Conservation (phyloP, 2,797 vertebrate genomes). For the Helarctos malayanus region DNA sequence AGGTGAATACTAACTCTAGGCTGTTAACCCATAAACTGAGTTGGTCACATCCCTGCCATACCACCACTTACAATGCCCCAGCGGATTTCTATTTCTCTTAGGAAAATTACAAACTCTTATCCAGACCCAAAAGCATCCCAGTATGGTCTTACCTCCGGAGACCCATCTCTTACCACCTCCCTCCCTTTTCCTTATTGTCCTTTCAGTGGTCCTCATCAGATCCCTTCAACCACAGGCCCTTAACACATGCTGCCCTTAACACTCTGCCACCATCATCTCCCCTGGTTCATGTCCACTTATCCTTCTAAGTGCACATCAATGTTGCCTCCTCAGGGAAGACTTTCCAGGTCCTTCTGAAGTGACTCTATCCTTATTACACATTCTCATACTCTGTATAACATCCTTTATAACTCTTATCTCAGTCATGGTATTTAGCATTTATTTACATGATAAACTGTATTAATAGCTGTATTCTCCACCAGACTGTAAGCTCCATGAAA, state of each 20-base stretch:
- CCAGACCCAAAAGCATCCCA: background rate
- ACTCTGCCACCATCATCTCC: fast-evolving
- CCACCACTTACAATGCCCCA: background rate
- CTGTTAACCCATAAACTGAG: too few relatives aligned
- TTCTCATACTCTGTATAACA: background rate
- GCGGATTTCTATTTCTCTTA: background rate
- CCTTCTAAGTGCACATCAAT: background rate
- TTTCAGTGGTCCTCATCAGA: background rate
- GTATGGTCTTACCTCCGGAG: too few relatives aligned
- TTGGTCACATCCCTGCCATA: background rate
- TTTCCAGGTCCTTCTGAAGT: background rate
- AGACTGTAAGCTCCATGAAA: background rate
- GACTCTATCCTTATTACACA: background rate
- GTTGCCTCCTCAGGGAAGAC: background rate
- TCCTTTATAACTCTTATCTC: background rate
- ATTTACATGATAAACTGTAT: background rate
- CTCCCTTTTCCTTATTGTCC: background rate
- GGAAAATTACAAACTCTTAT: background rate
- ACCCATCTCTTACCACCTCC: too few relatives aligned
- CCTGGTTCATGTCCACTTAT: too few relatives aligned
- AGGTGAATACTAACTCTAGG: background rate
- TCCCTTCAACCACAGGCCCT: background rate
- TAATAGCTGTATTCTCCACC: background rate
- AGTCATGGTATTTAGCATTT: background rate
- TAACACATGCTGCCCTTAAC: background rate